Base-by-base conservation (phyloP, 2,888 invertebrate species). In the Ennomos fuscantarius region DNA sequence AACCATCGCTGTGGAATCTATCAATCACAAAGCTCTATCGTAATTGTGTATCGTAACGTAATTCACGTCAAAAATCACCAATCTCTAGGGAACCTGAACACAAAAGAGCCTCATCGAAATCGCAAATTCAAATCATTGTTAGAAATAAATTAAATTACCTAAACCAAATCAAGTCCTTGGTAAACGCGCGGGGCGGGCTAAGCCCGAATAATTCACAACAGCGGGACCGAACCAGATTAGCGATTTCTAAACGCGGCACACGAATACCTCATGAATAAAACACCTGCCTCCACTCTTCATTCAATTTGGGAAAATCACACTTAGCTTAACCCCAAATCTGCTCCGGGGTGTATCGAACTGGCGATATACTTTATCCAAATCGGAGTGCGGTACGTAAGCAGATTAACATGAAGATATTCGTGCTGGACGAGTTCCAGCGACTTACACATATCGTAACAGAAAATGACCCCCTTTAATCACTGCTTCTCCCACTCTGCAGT, bases 381-480 rank as follows among this genome's bases (percentile, higher is more conserved):
- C 68, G 66, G 54, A 66, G 69, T 69, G 60, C 66, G 68, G 63
- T 60, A 64, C 65, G 67, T 79, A 80, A 79, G 72, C 66, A 76
- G 74, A 80, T 81, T 81, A 81, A 72, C 70, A 69, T 60, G 66
- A 72, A 66, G 66, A 70, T 74, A 70, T 73, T 74, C 72, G 69
- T 63, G 68, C 68, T 74, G 71, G 70, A 71, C 72, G 58, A 55
- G 62, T 61, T 72, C 70, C 63, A 72, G 60, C 66, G 70, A 79
- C 74, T 77, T 73, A 69, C 72, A 70, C 72, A 73, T 75, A 74
- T 72, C 72, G 70, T 75, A 74, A 73, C 74, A 68, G 71, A 76
- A 77, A 78, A 78, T 72, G 72, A 71, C 69, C 75, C 75, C 70
- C 70, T 77, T 81, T 82, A 77, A 80, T 81, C 76, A 74, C 72